phyloP scores from a whole-genome alignment of 2,113 vertebrate species.

The Elaphurus davidianus region DNA sequence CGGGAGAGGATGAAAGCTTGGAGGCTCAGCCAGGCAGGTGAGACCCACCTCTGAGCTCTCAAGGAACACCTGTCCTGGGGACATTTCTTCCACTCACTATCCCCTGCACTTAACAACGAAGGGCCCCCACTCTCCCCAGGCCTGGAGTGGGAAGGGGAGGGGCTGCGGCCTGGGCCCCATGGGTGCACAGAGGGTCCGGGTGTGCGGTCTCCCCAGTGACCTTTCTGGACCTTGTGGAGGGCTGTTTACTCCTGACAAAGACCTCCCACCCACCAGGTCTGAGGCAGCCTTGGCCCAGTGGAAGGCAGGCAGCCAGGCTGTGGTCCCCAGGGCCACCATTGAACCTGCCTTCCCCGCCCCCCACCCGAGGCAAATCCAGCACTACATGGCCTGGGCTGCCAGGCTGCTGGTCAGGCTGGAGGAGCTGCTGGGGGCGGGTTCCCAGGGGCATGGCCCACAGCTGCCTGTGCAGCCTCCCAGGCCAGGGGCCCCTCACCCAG shows the following conservation, averaged over 20 bases:
- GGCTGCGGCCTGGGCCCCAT: accelerated
- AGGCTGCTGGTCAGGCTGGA: background rate
- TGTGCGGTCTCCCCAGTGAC: background rate
- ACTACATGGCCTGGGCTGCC: background rate
- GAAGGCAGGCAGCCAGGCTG: background rate
- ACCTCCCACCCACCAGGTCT: background rate
- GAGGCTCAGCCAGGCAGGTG: background rate
- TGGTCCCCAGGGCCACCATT: background rate
- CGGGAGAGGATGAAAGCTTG: background rate
- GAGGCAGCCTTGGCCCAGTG: background rate
- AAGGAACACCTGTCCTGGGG: background rate
- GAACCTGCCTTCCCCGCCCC: background rate
- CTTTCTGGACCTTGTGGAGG: background rate
- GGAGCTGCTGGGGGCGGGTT: background rate
- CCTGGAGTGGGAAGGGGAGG: background rate
- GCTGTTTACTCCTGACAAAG: background rate
- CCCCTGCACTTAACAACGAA: background rate
- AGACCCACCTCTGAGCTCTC: background rate
- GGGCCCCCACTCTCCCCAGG: background rate
- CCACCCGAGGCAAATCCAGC: accelerated
- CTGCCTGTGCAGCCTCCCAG: background rate
- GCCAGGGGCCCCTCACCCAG: background rate
- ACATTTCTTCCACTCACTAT: background rate
- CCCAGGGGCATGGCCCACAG: background rate
- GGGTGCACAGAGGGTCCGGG: background rate